Percentiles rank a stretch among this genome's conserved stretches.
These are phyloP conservation scores for Ptyas mucosa DNA, from an alignment of 2,113 vertebrate genomes.

Conservation along the genomic window DNA sequence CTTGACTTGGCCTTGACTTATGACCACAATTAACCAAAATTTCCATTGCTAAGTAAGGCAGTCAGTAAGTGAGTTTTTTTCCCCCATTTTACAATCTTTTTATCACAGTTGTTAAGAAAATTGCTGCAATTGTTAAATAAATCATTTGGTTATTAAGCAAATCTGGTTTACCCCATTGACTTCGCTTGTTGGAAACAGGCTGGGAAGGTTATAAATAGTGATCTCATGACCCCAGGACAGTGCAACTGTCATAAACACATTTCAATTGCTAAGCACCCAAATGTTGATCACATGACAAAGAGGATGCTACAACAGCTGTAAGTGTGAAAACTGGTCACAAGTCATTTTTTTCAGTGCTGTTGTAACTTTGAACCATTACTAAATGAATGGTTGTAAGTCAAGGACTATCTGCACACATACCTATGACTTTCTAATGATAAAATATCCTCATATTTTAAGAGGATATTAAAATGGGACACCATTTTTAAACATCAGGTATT, in stretches of 20 bases:
- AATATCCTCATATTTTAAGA: not conserved
- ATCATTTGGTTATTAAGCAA: not conserved
- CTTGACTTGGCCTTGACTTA: not conserved
- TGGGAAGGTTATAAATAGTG: not conserved
- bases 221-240: not conserved
- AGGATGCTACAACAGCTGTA: not conserved
- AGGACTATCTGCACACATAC: not conserved
- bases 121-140: not conserved
- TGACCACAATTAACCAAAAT: not conserved
- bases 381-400: not conserved
- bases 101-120: not conserved
- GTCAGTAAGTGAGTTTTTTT: not conserved
- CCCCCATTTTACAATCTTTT: not conserved
- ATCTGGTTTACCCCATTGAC: not conserved
- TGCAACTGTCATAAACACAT: not conserved
- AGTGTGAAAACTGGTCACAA: not conserved
- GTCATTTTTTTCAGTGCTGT: not conserved
- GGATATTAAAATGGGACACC: not conserved
- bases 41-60: not conserved
- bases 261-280: not conserved
- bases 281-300: not conserved
- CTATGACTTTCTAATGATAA: not conserved
- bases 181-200: not conserved
- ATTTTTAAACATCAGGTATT: not conserved
- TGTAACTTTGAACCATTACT: not conserved